Conservation (phyloP, 2,888 invertebrate species). For the Eristalis tenax region DNA sequence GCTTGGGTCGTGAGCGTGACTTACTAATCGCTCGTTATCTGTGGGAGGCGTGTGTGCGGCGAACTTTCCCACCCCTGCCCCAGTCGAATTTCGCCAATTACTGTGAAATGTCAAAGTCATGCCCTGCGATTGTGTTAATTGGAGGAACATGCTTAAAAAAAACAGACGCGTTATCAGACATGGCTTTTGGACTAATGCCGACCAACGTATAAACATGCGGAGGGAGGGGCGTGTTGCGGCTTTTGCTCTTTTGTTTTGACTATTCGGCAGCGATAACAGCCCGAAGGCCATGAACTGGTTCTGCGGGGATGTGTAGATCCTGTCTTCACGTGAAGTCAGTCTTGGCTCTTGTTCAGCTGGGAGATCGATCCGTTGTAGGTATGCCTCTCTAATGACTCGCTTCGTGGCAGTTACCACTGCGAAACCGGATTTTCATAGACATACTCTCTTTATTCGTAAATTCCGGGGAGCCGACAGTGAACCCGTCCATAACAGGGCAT, state of each 20-base stretch:
- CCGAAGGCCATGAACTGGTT: not conserved
- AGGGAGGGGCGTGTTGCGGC: constrained; percentile 2
- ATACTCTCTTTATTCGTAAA: not conserved
- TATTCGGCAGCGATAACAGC: constrained; percentile 6
- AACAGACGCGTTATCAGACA: not conserved
- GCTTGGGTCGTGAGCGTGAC: not conserved
- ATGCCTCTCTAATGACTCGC: not conserved
- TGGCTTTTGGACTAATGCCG: constrained; percentile 14
- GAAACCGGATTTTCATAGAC: not conserved
- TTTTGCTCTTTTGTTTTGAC: constrained; percentile 16
- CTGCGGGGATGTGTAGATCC: too few species aligned
- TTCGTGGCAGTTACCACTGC: too few species aligned
- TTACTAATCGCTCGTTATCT: not conserved
- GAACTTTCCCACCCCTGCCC: not conserved
- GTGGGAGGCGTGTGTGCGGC: not conserved
- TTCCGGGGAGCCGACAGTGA: not conserved
- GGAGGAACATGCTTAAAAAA: not conserved
- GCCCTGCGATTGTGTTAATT: not conserved
- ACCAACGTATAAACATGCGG: not conserved
- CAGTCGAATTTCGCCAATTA: not conserved
- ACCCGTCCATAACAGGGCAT: not conserved
- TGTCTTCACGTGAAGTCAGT: too few species aligned
- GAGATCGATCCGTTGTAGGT: too few species aligned
- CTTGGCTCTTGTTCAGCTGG: too few species aligned
- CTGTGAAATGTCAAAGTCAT: not conserved